phyloP scores from a whole-genome alignment of 2,888 invertebrate genomes.

The Apamea epomidion region DNA sequence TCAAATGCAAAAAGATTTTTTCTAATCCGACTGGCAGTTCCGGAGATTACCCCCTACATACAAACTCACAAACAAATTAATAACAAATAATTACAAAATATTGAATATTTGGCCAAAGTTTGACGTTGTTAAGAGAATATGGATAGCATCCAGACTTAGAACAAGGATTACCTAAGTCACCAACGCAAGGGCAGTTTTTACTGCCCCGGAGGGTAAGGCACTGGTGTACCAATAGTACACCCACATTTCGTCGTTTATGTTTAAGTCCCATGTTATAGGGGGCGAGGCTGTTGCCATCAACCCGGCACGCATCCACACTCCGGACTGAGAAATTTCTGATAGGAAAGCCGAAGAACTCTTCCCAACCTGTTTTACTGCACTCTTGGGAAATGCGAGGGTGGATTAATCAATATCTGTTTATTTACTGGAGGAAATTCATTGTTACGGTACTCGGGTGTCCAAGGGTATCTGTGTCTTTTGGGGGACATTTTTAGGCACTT shows the following conservation, averaged over 20 bases:
- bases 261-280: not conserved
- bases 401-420: not conserved
- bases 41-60: too few relatives aligned
- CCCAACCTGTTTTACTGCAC: not conserved
- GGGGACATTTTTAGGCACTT: conserved; percentile 24
- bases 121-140: not conserved
- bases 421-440: not conserved
- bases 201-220: not conserved
- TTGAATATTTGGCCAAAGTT: not conserved
- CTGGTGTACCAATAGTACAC: not conserved
- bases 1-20: too few relatives aligned
- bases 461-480: not conserved
- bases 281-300: not conserved
- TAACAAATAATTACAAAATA: too few relatives aligned
- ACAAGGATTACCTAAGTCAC: not conserved
- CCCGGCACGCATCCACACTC: too few relatives aligned
- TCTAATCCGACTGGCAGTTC: too few relatives aligned
- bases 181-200: not conserved
- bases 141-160: not conserved
- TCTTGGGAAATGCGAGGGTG: not conserved
- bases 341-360: not conserved
- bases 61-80: too few relatives aligned
- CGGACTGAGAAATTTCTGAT: not conserved
- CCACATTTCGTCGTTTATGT: not conserved
- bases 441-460: not conserved